Percentiles rank a stretch among this genome's conserved stretches.
phyloP scores from a whole-genome alignment of 2,888 invertebrate genomes.

The Cepaea hortensis region DNA sequence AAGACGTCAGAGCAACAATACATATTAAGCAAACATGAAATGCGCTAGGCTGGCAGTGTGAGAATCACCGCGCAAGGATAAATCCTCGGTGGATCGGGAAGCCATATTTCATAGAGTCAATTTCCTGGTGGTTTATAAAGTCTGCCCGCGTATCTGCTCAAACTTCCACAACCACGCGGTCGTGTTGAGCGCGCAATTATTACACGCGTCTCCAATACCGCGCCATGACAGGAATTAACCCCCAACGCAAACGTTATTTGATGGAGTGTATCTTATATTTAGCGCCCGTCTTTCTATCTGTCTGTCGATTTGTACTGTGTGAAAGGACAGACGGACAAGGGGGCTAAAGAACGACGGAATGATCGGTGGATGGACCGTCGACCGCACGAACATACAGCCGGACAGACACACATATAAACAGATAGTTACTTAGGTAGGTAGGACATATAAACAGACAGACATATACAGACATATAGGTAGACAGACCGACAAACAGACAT shows the following conservation, averaged over 20 bases:
- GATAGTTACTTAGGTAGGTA: too few relatives aligned
- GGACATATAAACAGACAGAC: too few relatives aligned
- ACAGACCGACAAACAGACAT: too few relatives aligned
- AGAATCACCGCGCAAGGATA: background rate
- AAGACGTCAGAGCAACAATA: too few relatives aligned
- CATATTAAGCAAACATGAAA: too few relatives aligned
- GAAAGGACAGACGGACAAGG: background rate
- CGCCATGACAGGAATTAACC: background rate
- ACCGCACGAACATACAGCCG: too few relatives aligned
- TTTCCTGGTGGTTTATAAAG: slow-evolving; percentile 2
- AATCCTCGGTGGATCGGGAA: background rate
- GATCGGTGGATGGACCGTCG: too few relatives aligned
- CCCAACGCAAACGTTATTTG: background rate
- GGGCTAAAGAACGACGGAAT: too few relatives aligned
- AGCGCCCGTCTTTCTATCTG: background rate
- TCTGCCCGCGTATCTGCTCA: background rate
- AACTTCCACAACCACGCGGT: background rate
- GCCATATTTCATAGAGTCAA: slow-evolving; percentile 22
- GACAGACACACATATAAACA: too few relatives aligned
- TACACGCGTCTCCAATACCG: background rate
- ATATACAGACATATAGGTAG: too few relatives aligned
- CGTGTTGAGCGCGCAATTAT: slow-evolving; percentile 6
- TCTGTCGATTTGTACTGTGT: background rate
- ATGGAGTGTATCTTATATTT: background rate
- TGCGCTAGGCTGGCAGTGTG: background rate